Percentiles rank a stretch among this genome's conserved stretches.
phyloP scores from a whole-genome alignment of 1,140 invertebrate species.

The Laodelphax striatellus region DNA sequence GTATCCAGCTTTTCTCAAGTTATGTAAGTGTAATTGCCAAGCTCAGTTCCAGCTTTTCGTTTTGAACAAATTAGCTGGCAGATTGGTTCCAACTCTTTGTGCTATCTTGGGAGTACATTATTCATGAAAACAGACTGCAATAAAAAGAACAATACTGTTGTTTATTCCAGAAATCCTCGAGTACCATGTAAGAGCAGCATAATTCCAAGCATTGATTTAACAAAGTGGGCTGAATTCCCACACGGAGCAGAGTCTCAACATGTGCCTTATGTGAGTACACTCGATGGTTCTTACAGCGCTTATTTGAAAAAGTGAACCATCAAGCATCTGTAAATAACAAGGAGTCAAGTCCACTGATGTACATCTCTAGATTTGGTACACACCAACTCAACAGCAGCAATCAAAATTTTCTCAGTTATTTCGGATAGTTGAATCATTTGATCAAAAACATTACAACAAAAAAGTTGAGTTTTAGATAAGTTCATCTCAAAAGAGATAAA shows the following conservation, averaged over 20 bases:
- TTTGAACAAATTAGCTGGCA: too few relatives aligned
- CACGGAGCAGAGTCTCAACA: neutral
- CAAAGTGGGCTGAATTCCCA: conserved; percentile 66
- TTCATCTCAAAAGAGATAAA: too few relatives aligned
- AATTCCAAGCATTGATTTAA: conserved; percentile 74
- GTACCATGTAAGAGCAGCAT: conserved; percentile 79
- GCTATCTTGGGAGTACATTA: too few relatives aligned
- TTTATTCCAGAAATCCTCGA: conserved; percentile 61
- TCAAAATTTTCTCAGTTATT: neutral
- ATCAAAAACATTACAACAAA: neutral
- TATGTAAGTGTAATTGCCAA: too few relatives aligned
- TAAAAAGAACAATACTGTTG: too few relatives aligned
- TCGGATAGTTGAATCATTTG: neutral
- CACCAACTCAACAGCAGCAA: neutral
- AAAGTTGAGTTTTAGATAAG: too few relatives aligned
- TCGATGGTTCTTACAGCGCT: neutral
- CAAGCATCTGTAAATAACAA: neutral
- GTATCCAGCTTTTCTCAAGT: too few relatives aligned
- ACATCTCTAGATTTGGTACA: neutral
- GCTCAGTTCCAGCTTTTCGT: too few relatives aligned
- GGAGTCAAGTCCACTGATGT: neutral
- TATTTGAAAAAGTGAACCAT: conserved; percentile 10
- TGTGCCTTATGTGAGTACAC: conserved; percentile 8
- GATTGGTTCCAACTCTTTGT: too few relatives aligned
- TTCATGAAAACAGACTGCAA: too few relatives aligned